These are phyloP conservation scores for Rutilus rutilus DNA, from an alignment of 2,113 vertebrate genomes.

Conservation along the genomic window DNA sequence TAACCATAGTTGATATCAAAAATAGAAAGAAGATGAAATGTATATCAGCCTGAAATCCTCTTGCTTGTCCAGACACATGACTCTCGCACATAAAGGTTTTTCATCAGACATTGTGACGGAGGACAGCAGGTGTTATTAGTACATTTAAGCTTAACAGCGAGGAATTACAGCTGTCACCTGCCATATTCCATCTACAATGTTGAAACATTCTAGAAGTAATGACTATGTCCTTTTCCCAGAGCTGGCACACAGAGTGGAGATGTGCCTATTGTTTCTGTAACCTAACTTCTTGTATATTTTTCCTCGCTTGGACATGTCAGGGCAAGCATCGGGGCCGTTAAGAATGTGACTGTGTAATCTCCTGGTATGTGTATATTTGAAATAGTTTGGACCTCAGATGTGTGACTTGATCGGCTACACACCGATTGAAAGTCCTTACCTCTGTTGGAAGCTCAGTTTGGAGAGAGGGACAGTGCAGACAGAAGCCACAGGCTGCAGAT, in stretches of 20 bases:
- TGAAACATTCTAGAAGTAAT: slow-evolving; percentile 19
- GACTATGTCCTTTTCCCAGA: slow-evolving; percentile 28
- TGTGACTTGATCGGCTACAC: slow-evolving; percentile 42
- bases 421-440: slow-evolving; percentile 18
- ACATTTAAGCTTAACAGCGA: neutral
- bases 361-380: slow-evolving; percentile 23
- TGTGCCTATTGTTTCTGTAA: slow-evolving; percentile 27
- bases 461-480: slow-evolving; percentile 49
- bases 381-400: slow-evolving; percentile 15
- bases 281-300: slow-evolving; percentile 7
- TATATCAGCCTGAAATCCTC: slow-evolving; percentile 28
- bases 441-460: slow-evolving; percentile 33
- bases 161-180: slow-evolving; percentile 34
- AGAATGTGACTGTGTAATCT: neutral
- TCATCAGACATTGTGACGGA: slow-evolving; percentile 42
- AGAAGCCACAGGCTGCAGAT: slow-evolving; percentile 63
- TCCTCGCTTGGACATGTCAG: slow-evolving; percentile 25
- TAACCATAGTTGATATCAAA: slow-evolving; percentile 9
- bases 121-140: slow-evolving; percentile 47
- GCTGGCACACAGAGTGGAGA: slow-evolving; percentile 13
- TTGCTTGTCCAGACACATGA: slow-evolving; percentile 36
- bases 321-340: neutral
- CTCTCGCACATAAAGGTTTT: slow-evolving; percentile 20
- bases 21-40: slow-evolving; percentile 39
- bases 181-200: slow-evolving; percentile 18